Conservation (phyloP, 2,113 vertebrate genomes). For the Grammomys surdaster region DNA sequence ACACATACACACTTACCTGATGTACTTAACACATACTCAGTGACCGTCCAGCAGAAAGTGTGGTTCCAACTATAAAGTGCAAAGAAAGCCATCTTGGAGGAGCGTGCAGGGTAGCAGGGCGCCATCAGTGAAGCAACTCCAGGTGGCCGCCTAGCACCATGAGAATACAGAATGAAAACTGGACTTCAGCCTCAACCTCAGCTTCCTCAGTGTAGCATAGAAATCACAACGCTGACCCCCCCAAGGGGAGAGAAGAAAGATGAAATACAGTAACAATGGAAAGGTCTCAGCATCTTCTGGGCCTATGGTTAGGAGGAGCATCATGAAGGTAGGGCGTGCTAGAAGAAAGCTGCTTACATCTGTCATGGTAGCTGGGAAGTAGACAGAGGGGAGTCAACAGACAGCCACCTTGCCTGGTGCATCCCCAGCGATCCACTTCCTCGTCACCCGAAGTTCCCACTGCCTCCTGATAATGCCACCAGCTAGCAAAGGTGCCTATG, state of each 20-base stretch:
- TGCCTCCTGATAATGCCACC: not conserved
- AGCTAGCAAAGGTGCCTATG: not conserved
- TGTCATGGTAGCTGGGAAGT: not conserved
- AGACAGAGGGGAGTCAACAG: not conserved
- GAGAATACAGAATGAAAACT: not conserved
- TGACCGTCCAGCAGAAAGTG: not conserved
- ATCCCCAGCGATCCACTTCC: not conserved
- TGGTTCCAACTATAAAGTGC: not conserved
- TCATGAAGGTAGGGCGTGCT: not conserved
- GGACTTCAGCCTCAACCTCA: not conserved
- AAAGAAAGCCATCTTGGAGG: not conserved
- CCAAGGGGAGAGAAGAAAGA: not conserved
- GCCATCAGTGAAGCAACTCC: not conserved
- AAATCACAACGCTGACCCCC: not conserved
- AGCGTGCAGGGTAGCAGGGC: accelerated
- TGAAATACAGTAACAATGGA: not conserved
- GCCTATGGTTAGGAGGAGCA: not conserved
- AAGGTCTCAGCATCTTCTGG: not conserved
- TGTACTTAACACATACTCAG: not conserved
- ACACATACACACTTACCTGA: not conserved
- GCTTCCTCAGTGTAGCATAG: not conserved
- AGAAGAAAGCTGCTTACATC: not conserved
- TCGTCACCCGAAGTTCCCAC: not conserved
- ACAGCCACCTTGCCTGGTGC: not conserved
- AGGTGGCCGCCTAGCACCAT: not conserved